Evolutionary conservation across 2,113 vertebrate genomes (phyloP).

Genomic region (Melospiza georgiana): DNA sequence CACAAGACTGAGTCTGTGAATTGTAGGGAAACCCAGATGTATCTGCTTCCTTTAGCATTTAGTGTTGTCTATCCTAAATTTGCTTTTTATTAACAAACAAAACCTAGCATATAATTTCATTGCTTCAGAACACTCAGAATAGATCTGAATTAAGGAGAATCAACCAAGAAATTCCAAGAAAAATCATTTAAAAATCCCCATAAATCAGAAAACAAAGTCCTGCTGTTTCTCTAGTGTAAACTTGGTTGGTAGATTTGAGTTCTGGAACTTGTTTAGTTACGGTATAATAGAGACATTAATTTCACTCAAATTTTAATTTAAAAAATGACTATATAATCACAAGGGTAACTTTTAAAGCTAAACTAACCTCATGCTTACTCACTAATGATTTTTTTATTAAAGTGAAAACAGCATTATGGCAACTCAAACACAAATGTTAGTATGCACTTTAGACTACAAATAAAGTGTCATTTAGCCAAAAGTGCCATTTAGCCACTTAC

Average conservation of each 20-base stretch:
- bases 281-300: background rate
- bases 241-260: background rate
- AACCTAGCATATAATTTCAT: background rate
- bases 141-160: background rate
- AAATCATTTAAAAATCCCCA: background rate
- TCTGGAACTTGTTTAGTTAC: background rate
- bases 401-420: background rate
- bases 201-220: background rate
- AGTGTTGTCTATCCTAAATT: background rate
- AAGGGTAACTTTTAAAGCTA: slow-evolving; percentile 3
- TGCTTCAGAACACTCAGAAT: background rate
- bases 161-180: background rate
- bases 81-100: background rate
- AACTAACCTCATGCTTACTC: background rate
- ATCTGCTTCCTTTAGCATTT: background rate
- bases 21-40: background rate
- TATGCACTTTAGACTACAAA: background rate
- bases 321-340: slow-evolving; percentile 8
- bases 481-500: slow-evolving; percentile 19
- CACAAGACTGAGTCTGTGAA: background rate
- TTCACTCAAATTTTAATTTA: background rate
- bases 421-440: background rate
- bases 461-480: slow-evolving; percentile 44
- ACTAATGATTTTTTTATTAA: slow-evolving; percentile 39
- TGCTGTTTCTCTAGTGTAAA: background rate